Percentiles rank a stretch among this genome's conserved stretches.
phyloP scores from a whole-genome alignment of 2,888 invertebrate genomes.

The Andrena trimmerana region DNA sequence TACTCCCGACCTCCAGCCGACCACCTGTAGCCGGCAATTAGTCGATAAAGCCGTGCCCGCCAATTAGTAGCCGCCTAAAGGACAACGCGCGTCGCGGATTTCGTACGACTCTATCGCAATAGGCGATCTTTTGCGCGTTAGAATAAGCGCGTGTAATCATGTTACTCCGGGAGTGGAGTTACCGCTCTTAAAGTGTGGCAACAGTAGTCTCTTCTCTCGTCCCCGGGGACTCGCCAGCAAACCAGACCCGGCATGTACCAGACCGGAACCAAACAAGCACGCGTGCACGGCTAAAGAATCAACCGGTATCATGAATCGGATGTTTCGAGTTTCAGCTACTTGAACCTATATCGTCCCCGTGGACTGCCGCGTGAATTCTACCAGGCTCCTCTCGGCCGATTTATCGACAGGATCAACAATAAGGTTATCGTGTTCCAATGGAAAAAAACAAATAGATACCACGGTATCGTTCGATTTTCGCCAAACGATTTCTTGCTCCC shows the following conservation, averaged over 20 bases:
- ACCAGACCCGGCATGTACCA: constrained; percentile 64
- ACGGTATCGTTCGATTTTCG: not conserved
- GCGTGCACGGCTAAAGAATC: constrained; percentile 22
- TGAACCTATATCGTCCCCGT: constrained; percentile 13
- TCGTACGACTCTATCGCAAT: constrained; percentile 13
- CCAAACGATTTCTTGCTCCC: not conserved
- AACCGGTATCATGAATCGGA: constrained; percentile 54
- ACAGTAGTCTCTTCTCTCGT: constrained; percentile 56
- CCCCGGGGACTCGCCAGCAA: constrained; percentile 58
- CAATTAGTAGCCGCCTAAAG: not conserved
- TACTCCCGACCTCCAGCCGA: not conserved
- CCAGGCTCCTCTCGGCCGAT: not conserved
- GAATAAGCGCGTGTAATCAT: constrained; percentile 49
- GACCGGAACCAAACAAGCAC: constrained; percentile 67
- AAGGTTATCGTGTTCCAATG: constrained; percentile 19
- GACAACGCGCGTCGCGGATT: constrained; percentile 4
- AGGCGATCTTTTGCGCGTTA: constrained; percentile 36
- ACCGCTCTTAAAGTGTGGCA: constrained; percentile 54
- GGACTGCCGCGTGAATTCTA: constrained; percentile 10
- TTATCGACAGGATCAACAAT: not conserved
- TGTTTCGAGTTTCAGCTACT: constrained; percentile 58
- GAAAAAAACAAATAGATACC: not conserved
- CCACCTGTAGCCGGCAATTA: not conserved
- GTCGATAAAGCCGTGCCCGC: not conserved
- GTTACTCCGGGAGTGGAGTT: constrained; percentile 68